These are phyloP conservation scores for Pachymerium ferrugineum DNA, from an alignment of 2,888 invertebrate species.

Conservation along the genomic window DNA sequence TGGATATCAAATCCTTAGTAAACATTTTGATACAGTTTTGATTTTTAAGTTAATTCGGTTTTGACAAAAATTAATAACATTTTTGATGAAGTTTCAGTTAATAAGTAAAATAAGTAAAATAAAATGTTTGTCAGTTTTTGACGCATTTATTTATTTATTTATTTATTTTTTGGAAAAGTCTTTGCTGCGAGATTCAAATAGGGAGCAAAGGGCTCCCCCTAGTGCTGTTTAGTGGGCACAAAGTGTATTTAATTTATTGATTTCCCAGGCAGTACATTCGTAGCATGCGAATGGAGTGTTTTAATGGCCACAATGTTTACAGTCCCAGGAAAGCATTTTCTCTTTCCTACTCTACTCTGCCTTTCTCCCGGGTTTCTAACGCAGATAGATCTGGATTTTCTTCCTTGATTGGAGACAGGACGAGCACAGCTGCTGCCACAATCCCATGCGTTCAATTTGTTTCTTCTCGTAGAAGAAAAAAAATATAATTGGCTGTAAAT, in stretches of 20 bases:
- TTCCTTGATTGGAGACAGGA: conserved; percentile 10
- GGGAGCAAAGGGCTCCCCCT: background rate
- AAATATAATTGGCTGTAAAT: conserved; percentile 8
- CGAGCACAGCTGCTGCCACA: conserved; percentile 15
- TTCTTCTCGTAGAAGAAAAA: background rate
- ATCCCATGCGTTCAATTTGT: background rate
- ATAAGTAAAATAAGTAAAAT: too few relatives aligned
- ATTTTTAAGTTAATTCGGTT: background rate
- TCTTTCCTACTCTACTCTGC: background rate
- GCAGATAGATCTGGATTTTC: conserved; percentile 19
- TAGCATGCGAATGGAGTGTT: conserved; percentile 22
- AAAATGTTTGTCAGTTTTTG: too few relatives aligned
- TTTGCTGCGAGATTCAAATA: background rate
- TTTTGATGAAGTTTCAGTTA: too few relatives aligned
- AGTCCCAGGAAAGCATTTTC: background rate
- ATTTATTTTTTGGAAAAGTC: background rate
- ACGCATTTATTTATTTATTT: too few relatives aligned
- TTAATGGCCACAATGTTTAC: conserved; percentile 23
- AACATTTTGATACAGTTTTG: too few relatives aligned
- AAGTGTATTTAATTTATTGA: conserved; percentile 27
- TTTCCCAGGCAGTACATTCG: conserved; percentile 20
- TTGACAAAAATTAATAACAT: too few relatives aligned
- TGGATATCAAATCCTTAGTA: too few relatives aligned
- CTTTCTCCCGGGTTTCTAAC: background rate
- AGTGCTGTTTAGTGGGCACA: conserved; percentile 27